Conservation (phyloP, 1,140 invertebrate species). For the Drosophila takahashii region DNA sequence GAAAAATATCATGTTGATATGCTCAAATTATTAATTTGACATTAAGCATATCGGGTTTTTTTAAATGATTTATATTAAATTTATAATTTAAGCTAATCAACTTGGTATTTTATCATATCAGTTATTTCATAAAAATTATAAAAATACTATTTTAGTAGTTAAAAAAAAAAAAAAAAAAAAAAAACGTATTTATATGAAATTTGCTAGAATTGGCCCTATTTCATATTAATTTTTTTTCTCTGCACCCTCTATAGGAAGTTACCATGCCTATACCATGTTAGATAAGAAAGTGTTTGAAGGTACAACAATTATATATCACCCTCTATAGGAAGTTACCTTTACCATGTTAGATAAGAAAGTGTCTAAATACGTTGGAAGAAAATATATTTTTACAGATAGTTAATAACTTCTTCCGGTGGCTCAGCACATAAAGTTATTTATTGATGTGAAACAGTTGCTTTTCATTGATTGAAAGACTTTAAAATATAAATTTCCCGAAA, state of each 20-base stretch:
- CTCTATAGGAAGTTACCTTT: neutral
- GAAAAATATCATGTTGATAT: too few relatives aligned
- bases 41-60: neutral
- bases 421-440: conserved; percentile 4
- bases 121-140: too few relatives aligned
- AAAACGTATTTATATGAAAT: neutral
- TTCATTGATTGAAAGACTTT: conserved; percentile 15
- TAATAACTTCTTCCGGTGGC: conserved; percentile 28
- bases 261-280: conserved; percentile 4
- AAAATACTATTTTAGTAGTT: too few relatives aligned
- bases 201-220: too few relatives aligned
- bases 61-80: neutral
- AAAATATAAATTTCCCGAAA: neutral
- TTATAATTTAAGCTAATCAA: too few relatives aligned
- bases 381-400: conserved; percentile 42
- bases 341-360: neutral
- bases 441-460: conserved; percentile 15
- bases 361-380: neutral
- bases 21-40: too few relatives aligned
- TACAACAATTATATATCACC: neutral
- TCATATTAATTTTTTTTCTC: too few relatives aligned
- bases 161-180: too few relatives aligned
- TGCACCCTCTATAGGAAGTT: neutral
- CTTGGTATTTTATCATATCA: too few relatives aligned
- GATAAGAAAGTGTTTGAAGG: conserved; percentile 10